Evolutionary conservation across 2,113 vertebrate genomes (phyloP).

Genomic region (Forbesichthys papilliferus): DNA sequence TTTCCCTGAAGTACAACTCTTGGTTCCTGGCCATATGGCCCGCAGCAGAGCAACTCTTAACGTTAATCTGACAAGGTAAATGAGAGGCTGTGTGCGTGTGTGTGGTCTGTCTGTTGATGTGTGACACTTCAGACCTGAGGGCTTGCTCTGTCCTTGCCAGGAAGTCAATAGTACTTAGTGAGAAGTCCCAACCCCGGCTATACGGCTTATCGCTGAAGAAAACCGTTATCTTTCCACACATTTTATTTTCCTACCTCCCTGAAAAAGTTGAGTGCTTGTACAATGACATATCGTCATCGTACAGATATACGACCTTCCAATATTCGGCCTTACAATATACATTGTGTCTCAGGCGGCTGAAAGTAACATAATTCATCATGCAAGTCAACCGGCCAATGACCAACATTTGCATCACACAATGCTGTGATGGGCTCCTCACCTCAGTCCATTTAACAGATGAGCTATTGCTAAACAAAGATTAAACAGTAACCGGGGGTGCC

Average conservation of each 20-base stretch:
- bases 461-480: conserved; percentile 68
- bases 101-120: conserved; percentile 67
- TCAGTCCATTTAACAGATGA: conserved; percentile 71
- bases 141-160: conserved; percentile 69
- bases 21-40: conserved; percentile 64
- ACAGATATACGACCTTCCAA: conserved; percentile 3
- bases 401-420: conserved; percentile 52
- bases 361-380: conserved; percentile 46
- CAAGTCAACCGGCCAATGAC: conserved; percentile 24
- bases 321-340: conserved; percentile 7
- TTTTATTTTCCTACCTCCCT: conserved; percentile 37
- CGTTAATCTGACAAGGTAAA: conserved; percentile 77
- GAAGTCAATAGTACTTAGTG: conserved; percentile 64
- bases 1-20: conserved; percentile 52
- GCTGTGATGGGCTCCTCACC: conserved; percentile 49
- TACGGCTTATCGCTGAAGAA: conserved; percentile 4
- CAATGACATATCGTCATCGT: conserved; percentile 52
- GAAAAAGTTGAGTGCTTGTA: conserved; percentile 23
- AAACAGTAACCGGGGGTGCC: conserved; percentile 68
- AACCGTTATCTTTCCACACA: conserved; percentile 33
- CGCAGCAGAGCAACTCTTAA: conserved; percentile 57
- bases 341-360: conserved; percentile 11
- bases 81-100: conserved; percentile 54
- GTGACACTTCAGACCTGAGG: conserved; percentile 66
- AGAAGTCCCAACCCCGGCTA: conserved; percentile 46